Percentiles rank a stretch among this genome's conserved stretches.
These are phyloP conservation scores for Megastigmus dorsalis DNA, from an alignment of 2,888 invertebrate genomes.

Conservation along the genomic window DNA sequence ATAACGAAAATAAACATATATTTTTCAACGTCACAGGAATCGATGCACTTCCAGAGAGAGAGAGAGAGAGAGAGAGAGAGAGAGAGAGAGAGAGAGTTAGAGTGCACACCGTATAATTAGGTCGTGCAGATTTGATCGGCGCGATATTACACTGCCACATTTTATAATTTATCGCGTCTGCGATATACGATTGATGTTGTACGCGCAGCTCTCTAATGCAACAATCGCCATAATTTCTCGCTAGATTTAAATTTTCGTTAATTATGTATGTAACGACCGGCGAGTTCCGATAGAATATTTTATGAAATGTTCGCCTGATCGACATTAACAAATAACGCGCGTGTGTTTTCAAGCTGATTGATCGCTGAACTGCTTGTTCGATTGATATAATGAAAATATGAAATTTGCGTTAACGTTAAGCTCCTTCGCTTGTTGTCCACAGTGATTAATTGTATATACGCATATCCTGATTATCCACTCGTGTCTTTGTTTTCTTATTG, in stretches of 20 bases:
- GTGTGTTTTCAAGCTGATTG: constrained; percentile 25
- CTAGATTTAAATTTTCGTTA: constrained; percentile 32
- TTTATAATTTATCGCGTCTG: constrained; percentile 39
- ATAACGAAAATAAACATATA: too few relatives aligned
- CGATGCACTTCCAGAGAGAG: constrained; percentile 18
- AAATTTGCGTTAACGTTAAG: constrained; percentile 17
- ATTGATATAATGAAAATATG: constrained; percentile 22
- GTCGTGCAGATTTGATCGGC: neutral
- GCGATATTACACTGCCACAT: constrained; percentile 22
- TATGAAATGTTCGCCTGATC: neutral
- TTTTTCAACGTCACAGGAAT: too few relatives aligned
- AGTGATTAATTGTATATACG: constrained; percentile 21
- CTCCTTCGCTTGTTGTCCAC: constrained; percentile 12
- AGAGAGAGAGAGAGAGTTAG: neutral
- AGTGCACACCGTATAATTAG: constrained; percentile 22
- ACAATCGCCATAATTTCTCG: constrained; percentile 6
- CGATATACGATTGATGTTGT: constrained; percentile 35
- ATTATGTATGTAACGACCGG: constrained; percentile 22
- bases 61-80: neutral
- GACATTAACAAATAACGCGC: neutral
- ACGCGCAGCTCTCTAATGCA: neutral
- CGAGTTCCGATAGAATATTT: neutral
- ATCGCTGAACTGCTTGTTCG: neutral
- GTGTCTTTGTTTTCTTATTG: too few relatives aligned
- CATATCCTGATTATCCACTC: too few relatives aligned